Base-by-base conservation (phyloP, 2,888 invertebrate species). In the Argyresthia goedartella region DNA sequence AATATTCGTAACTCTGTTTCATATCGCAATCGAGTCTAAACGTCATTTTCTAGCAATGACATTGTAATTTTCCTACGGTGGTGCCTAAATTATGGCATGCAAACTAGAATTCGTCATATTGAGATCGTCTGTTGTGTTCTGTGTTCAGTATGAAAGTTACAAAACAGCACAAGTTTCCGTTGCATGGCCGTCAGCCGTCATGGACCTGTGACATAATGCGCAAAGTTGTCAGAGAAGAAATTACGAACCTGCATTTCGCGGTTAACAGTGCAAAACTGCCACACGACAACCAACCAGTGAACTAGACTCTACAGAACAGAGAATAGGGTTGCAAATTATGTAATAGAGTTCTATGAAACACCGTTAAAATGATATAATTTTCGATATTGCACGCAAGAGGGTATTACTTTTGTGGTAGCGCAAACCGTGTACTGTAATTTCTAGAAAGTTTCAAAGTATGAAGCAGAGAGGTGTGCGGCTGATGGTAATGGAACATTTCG, bases 321-420 rank as follows among this genome's bases (percentile, higher is more conserved):
- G n/a, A 8, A 49, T 57, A 55, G 52, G 52, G 63, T 59, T 44
- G 47, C 48, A 52, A 60, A 59, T 69, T 25, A 54, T 46, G 53
- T 59, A 57, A n/a, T 16, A 25, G 16, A 14, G 39, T 8, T 8
- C 10, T 43, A 36, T 52, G 42, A 52, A 42, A 57, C 51, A 57
- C 65, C 61, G 69, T 70, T 72, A 63, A 71, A 69, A 67, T 71
- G 64, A 69, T 71, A 73, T 73, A 73, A 77, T 78, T 77, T 71
- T 71, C 71, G 69, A 67, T 69, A 68, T 69, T 61, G 64, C 67
- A 69, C 71, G 68, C 67, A 73, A 67, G 56, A 55, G 56, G 41
- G 61, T 59, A 63, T 64, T 62, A 61, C 60, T 59, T 67, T 66
- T 69, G 73, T 65, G 67, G 68, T 64, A 53, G 60, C 62, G 63